Conservation (phyloP, 2,797 vertebrate species). For the Falco novaeseelandiae region DNA sequence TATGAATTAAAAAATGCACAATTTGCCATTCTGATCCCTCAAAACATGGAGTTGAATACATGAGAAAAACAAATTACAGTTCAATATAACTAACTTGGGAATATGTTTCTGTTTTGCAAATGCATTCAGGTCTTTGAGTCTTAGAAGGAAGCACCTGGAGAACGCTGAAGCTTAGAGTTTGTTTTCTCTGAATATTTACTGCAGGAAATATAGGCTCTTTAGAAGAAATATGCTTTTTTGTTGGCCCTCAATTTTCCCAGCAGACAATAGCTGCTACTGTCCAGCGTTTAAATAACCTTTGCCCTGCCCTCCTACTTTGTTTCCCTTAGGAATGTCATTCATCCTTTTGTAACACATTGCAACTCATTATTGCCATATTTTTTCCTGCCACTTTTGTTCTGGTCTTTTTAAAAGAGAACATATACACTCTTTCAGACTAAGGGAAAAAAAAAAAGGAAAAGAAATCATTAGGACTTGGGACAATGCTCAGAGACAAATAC, state of each 20-base stretch:
- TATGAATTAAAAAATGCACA: neutral
- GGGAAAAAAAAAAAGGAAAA: neutral
- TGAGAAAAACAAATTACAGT: neutral
- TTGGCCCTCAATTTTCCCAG: constrained; percentile 39
- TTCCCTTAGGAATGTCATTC: constrained; percentile 78
- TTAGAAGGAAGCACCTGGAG: neutral
- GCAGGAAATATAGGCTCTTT: neutral
- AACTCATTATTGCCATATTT: constrained; percentile 52
- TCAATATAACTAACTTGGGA: neutral
- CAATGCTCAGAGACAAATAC: neutral
- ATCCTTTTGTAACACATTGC: constrained; percentile 63
- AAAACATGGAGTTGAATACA: neutral
- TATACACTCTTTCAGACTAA: neutral
- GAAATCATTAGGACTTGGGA: neutral
- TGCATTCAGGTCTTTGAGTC: neutral
- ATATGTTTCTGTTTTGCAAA: neutral
- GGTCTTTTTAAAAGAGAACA: constrained; percentile 16
- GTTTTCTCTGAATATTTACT: constrained; percentile 7
- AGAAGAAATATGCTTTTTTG: constrained; percentile 53
- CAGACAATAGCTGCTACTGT: constrained; percentile 73
- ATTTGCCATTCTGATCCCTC: neutral
- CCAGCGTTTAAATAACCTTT: constrained; percentile 76
- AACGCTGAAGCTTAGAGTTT: constrained; percentile 10
- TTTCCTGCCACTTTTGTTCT: constrained; percentile 53
- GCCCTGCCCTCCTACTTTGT: constrained; percentile 75